Conservation (phyloP, 1,140 invertebrate genomes). For the Lasaia peninsularis region DNA sequence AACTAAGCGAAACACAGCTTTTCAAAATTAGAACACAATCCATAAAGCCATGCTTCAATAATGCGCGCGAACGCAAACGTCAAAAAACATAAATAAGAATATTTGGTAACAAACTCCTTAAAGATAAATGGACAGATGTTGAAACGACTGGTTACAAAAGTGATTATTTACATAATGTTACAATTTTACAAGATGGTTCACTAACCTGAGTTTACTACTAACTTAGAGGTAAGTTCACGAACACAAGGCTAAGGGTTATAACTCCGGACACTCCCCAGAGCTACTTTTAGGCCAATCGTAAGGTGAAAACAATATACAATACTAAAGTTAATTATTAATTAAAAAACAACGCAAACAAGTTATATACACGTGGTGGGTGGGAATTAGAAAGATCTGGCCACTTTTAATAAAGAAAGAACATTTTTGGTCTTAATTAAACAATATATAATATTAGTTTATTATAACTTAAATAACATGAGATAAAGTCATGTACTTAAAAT, state of each 20-base stretch:
- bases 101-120: slow-evolving; percentile 77
- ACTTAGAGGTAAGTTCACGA: slow-evolving; percentile 42
- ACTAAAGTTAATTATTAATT: slow-evolving; percentile 45
- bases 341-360: slow-evolving; percentile 64
- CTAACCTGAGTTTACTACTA: slow-evolving; percentile 60
- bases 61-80: slow-evolving; percentile 32
- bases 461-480: background rate
- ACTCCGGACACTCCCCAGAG: background rate
- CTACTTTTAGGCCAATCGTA: background rate
- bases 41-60: slow-evolving; percentile 22
- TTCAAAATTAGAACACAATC: slow-evolving; percentile 21
- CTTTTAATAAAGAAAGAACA: slow-evolving; percentile 47
- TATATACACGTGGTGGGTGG: slow-evolving; percentile 74
- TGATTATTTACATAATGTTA: slow-evolving; percentile 69
- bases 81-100: slow-evolving; percentile 69
- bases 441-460: slow-evolving; percentile 32
- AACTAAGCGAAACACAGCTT: slow-evolving; percentile 32
- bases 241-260: slow-evolving; percentile 17
- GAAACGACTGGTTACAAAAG: slow-evolving; percentile 45
- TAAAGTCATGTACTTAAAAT: background rate
- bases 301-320: slow-evolving; percentile 39
- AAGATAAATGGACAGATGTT: slow-evolving; percentile 54
- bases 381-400: slow-evolving; percentile 66
- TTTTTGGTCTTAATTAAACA: slow-evolving; percentile 68
- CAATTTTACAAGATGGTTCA: slow-evolving; percentile 59